Conservation (phyloP, 2,797 vertebrate genomes). For the Pterois miles region DNA sequence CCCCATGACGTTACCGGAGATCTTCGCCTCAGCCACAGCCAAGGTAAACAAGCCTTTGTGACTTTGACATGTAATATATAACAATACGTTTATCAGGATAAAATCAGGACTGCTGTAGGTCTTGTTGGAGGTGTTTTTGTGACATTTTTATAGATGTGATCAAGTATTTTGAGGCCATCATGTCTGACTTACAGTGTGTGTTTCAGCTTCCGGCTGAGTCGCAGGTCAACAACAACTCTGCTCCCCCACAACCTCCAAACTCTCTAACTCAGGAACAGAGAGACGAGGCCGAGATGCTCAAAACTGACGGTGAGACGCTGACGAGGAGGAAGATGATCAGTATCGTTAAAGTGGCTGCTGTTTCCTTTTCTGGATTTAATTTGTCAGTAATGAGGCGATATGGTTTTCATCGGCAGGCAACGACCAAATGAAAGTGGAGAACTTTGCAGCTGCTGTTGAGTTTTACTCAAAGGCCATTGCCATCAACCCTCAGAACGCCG, state of each 20-base stretch:
- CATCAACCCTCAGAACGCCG: slow-evolving; percentile 92
- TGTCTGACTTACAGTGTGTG: background rate
- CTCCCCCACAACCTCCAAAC: slow-evolving; percentile 20
- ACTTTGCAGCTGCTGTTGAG: slow-evolving; percentile 91
- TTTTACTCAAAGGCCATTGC: slow-evolving; percentile 95
- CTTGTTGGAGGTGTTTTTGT: background rate
- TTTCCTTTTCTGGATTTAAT: background rate
- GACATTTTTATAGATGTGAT: background rate
- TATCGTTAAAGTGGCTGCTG: background rate
- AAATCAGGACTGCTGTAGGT: background rate
- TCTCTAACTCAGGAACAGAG: slow-evolving; percentile 86
- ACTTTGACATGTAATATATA: background rate
- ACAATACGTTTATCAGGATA: background rate
- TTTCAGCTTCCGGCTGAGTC: slow-evolving; percentile 74
- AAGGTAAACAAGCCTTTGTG: slow-evolving; percentile 75
- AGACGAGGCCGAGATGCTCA: slow-evolving; percentile 91
- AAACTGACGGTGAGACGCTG: slow-evolving; percentile 88
- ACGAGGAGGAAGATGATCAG: background rate
- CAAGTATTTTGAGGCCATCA: background rate
- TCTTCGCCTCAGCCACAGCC: slow-evolving; percentile 85
- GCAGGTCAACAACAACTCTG: slow-evolving; percentile 71
- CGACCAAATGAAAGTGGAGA: slow-evolving; percentile 96
- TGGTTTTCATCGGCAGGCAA: slow-evolving; percentile 84
- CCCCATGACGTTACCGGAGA: slow-evolving; percentile 88
- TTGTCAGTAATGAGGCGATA: too few species aligned